phyloP scores from a whole-genome alignment of 2,888 invertebrate species.

The Xanthorhoe designata region DNA sequence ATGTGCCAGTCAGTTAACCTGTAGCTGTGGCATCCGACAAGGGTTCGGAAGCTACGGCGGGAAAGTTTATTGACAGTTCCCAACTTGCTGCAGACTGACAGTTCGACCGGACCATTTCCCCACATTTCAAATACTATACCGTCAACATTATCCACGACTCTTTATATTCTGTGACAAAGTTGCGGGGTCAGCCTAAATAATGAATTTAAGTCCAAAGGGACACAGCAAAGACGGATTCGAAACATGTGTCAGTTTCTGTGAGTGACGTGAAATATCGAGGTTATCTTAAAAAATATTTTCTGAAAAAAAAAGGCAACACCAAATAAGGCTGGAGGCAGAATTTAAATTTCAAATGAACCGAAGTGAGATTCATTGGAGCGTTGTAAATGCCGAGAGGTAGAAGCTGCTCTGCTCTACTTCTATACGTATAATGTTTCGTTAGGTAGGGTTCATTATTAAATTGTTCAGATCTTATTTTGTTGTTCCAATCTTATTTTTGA shows the following conservation, averaged over 20 bases:
- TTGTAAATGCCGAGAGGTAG: not conserved
- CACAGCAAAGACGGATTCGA: slow-evolving; percentile 44
- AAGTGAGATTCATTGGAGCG: slow-evolving; percentile 12
- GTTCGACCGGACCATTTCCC: slow-evolving; percentile 48
- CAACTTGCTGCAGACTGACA: slow-evolving; percentile 43
- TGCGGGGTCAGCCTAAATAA: slow-evolving; percentile 28
- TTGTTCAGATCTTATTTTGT: not conserved
- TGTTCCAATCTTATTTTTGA: slow-evolving; percentile 30
- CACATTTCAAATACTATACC: slow-evolving; percentile 43
- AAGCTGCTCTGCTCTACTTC: slow-evolving; percentile 15
- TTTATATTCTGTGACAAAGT: too few relatives aligned
- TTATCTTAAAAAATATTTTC: slow-evolving; percentile 1
- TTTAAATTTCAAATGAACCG: slow-evolving; percentile 18
- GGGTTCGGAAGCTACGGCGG: slow-evolving; percentile 47
- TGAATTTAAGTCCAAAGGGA: slow-evolving; percentile 39
- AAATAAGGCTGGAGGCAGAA: not conserved
- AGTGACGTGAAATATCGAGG: slow-evolving; percentile 43
- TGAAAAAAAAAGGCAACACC: not conserved
- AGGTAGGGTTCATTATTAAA: slow-evolving; percentile 10
- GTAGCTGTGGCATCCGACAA: slow-evolving; percentile 48
- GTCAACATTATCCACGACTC: slow-evolving; percentile 35
- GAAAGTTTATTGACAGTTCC: slow-evolving; percentile 58
- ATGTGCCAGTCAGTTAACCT: slow-evolving; percentile 42
- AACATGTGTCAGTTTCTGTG: slow-evolving; percentile 45
- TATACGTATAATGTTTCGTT: too few relatives aligned